phyloP scores from a whole-genome alignment of 2,888 invertebrate genomes.

The Bembecia ichneumoniformis region DNA sequence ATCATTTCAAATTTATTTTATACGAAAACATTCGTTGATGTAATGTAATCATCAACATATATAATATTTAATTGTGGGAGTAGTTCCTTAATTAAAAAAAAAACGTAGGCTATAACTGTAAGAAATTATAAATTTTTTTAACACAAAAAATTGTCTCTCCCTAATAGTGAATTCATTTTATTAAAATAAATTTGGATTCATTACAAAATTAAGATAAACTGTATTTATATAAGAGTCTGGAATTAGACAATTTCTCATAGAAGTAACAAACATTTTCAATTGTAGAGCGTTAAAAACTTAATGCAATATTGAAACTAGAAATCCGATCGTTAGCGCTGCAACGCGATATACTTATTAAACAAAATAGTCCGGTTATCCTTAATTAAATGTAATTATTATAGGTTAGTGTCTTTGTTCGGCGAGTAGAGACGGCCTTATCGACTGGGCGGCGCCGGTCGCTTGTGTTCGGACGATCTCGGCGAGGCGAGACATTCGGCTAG shows the following conservation, averaged over 20 bases:
- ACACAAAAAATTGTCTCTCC: too few species aligned
- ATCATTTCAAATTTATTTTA: too few species aligned
- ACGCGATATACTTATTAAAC: conserved; percentile 48
- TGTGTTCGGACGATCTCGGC: conserved; percentile 43
- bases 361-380: conserved; percentile 60
- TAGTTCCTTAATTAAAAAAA: too few species aligned
- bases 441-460: conserved; percentile 69
- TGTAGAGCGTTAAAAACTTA: conserved; percentile 12
- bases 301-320: conserved; percentile 22
- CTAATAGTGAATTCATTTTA: too few species aligned
- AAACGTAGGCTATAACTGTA: too few species aligned
- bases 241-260: conserved; percentile 6
- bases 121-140: too few species aligned
- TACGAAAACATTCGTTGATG: too few species aligned
- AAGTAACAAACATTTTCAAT: not conserved
- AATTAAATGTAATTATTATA: conserved; percentile 71
- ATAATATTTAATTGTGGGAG: too few species aligned
- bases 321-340: conserved; percentile 31
- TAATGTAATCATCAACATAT: too few species aligned
- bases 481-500: conserved; percentile 30
- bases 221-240: not conserved
- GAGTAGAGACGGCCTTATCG: conserved; percentile 70
- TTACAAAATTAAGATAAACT: too few species aligned
- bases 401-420: conserved; percentile 69
- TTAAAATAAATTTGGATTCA: too few species aligned